These are phyloP conservation scores for Dicentrarchus labrax DNA, from an alignment of 2,113 vertebrate genomes.

Conservation along the genomic window DNA sequence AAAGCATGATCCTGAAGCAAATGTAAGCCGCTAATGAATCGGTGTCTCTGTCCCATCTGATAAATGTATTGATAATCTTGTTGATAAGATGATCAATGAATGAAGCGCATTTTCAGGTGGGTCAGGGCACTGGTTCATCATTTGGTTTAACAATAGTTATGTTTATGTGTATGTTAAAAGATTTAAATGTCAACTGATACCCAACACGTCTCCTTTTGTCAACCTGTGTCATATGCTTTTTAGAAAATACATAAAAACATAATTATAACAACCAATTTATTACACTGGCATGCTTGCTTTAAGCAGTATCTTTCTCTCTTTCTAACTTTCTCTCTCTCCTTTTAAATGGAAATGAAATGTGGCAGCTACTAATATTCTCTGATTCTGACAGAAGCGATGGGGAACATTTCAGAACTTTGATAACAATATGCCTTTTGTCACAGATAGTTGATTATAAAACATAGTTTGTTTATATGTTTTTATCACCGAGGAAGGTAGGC, in stretches of 20 bases:
- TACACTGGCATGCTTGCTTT: constrained; percentile 74
- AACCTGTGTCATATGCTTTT: not conserved
- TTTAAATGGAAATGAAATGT: constrained; percentile 51
- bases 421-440: not conserved
- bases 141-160: constrained; percentile 68
- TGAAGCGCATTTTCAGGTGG: constrained; percentile 51
- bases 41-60: constrained; percentile 69
- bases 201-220: not conserved
- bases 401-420: constrained; percentile 52
- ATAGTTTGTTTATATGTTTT: not conserved
- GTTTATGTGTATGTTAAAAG: constrained; percentile 72
- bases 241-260: constrained; percentile 72
- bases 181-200: constrained; percentile 4
- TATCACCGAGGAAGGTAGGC: too few species aligned
- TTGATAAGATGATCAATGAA: too few species aligned
- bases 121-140: constrained; percentile 52
- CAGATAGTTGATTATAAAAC: not conserved
- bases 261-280: constrained; percentile 60
- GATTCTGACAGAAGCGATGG: constrained; percentile 8
- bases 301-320: constrained; percentile 63
- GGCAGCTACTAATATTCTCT: constrained; percentile 45
- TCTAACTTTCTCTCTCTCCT: constrained; percentile 72
- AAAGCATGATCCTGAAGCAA: constrained; percentile 74
- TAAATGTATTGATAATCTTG: not conserved
- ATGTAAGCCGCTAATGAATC: constrained; percentile 41